Conservation (phyloP, 2,797 vertebrate genomes). For the Uromys caudimaculatus region DNA sequence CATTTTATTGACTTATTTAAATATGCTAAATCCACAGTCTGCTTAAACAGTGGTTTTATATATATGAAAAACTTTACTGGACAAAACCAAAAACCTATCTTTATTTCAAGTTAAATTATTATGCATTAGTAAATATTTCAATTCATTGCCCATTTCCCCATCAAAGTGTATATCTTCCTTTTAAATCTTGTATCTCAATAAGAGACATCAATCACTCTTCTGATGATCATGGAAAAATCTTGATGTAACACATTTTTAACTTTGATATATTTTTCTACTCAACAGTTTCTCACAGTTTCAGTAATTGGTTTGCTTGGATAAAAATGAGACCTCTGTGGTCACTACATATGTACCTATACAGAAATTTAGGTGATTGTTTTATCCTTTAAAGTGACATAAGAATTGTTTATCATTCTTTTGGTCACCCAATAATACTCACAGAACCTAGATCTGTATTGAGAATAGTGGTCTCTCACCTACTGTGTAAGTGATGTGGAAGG, state of each 20-base stretch:
- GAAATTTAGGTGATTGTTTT: not conserved
- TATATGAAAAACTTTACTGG: not conserved
- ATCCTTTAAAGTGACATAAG: not conserved
- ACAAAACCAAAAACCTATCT: not conserved
- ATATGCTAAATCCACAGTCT: not conserved
- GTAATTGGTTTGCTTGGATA: not conserved
- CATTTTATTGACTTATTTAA: not conserved
- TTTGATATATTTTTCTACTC: not conserved
- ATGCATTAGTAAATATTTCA: not conserved
- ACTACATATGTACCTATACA: too few relatives aligned
- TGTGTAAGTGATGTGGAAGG: not conserved
- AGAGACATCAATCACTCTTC: not conserved
- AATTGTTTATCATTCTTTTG: not conserved
- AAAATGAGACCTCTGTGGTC: not conserved
- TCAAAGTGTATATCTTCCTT: not conserved
- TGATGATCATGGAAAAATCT: not conserved
- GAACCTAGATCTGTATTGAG: not conserved
- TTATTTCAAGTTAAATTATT: not conserved
- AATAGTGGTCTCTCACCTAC: accelerated
- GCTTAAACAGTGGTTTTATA: not conserved
- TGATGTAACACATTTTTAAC: not conserved
- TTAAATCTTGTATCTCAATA: not conserved
- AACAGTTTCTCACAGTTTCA: not conserved
- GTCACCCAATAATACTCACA: not conserved
- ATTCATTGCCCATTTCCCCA: not conserved